Base-by-base conservation (phyloP, 2,113 vertebrate genomes). In the Varanus komodoensis region DNA sequence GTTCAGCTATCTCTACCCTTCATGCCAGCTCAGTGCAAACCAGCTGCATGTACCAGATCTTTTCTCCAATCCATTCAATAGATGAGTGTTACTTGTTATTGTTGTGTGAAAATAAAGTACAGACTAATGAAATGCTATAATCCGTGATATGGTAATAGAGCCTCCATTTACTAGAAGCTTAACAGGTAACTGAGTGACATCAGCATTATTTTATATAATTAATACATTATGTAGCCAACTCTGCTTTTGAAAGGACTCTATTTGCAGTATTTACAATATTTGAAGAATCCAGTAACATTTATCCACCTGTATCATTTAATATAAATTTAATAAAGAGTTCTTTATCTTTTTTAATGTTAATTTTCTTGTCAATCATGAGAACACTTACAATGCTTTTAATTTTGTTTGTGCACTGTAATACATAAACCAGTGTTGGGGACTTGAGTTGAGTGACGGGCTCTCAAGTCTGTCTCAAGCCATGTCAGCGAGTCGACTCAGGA, bases 51-150 rank as follows among this genome's bases (percentile, higher is more conserved):
- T 8, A 48, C 34, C 27, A 57, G 38, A 23, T 29, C 57, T 75
- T 23, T 17, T 52, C 52, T 44, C 7, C 48, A 54, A 67, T 44
- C 54, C 19, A 69, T 68, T n/a, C 87, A 73, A 84, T 84, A 34
- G 2, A 44, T 12, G 11, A 74, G 78, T 74, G 74, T 0, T 1
- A 92, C 64, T 44, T 73, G 71, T 69, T 69, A 17, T 74, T 83
- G 85, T 69, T 15, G 8, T 88, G 34, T 78, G 57, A 90, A 92
- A 88, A 71, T 68, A 85, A 88, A 91, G 79, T 21, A 27, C 0
- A 67, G 75, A 50, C 88, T 86, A 88, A 92, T 86, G 89, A 91
- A 87, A 86, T 27, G 68, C 38, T 87, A 87, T 94, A 91, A 93
- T 93, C 87, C 93, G 92, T 88, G 15, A 84, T 68, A 69, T 21